Conservation (phyloP, 2,113 vertebrate genomes). For the Stegastes partitus region DNA sequence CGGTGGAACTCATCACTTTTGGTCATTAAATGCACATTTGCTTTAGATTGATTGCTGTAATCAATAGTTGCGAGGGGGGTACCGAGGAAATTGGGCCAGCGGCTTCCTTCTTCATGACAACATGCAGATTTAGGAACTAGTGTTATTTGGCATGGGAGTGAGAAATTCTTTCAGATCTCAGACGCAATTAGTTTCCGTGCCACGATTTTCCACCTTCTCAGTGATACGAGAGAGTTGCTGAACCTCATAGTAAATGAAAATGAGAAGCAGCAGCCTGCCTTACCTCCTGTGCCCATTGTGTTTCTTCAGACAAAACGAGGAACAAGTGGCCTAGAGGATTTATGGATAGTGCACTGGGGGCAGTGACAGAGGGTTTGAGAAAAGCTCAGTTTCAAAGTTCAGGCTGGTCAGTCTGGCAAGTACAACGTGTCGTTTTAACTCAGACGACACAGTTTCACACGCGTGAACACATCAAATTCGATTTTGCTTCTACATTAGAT, state of each 20-base stretch:
- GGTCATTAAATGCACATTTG: conserved; percentile 20
- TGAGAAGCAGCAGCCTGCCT: conserved; percentile 4
- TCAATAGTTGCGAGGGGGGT: neutral
- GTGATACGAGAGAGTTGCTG: conserved; percentile 5
- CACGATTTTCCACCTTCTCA: conserved; percentile 7
- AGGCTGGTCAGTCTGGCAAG: neutral
- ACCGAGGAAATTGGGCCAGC: neutral
- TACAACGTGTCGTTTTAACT: neutral
- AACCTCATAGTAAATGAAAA: conserved; percentile 15
- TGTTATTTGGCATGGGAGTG: neutral
- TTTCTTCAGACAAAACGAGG: conserved; percentile 28
- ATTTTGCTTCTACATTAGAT: conserved; percentile 19
- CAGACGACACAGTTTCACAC: conserved; percentile 1
- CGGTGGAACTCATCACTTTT: neutral
- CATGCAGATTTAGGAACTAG: neutral
- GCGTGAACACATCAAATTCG: conserved; percentile 13
- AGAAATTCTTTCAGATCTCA: neutral
- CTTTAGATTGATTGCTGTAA: conserved; percentile 9
- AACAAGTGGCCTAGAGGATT: conserved; percentile 5
- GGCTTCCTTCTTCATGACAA: conserved; percentile 8
- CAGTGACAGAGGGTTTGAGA: neutral
- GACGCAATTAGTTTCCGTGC: conserved; percentile 8
- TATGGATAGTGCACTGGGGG: conserved; percentile 21
- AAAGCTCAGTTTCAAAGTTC: conserved; percentile 1
- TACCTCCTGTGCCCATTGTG: neutral